Conservation (phyloP, 2,797 vertebrate species). For the Micrastur ruficollis region DNA sequence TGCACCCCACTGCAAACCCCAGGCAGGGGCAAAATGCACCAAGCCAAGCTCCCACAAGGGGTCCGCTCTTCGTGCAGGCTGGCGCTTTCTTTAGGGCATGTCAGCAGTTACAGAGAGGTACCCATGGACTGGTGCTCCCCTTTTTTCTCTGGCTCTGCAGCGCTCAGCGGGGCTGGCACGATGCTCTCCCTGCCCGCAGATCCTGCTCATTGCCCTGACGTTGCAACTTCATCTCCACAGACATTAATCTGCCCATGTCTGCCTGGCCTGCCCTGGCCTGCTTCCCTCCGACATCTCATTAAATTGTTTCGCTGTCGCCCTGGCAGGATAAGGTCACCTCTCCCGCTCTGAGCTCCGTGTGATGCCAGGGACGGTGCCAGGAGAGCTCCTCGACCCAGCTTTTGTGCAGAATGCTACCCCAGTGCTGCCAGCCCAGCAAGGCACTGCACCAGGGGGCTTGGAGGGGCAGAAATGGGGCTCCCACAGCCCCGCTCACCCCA, state of each 20-base stretch:
- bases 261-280: neutral
- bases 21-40: neutral
- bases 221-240: neutral
- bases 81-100: neutral
- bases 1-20: neutral
- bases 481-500: rapidly evolving
- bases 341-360: rapidly evolving
- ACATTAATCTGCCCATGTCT: neutral
- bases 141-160: neutral
- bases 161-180: rapidly evolving
- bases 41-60: neutral
- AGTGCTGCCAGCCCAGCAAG: neutral
- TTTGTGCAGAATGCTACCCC: neutral
- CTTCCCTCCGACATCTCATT: neutral
- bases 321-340: neutral
- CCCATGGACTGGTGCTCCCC: neutral
- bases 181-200: neutral
- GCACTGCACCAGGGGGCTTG: neutral
- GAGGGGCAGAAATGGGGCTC: neutral
- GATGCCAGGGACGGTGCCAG: rapidly evolving
- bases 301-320: rapidly evolving
- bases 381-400: neutral
- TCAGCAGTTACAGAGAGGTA: neutral
- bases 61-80: neutral
- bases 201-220: neutral